Conservation (phyloP, 1,140 invertebrate genomes). For the Pentalonia nigronervosa region DNA sequence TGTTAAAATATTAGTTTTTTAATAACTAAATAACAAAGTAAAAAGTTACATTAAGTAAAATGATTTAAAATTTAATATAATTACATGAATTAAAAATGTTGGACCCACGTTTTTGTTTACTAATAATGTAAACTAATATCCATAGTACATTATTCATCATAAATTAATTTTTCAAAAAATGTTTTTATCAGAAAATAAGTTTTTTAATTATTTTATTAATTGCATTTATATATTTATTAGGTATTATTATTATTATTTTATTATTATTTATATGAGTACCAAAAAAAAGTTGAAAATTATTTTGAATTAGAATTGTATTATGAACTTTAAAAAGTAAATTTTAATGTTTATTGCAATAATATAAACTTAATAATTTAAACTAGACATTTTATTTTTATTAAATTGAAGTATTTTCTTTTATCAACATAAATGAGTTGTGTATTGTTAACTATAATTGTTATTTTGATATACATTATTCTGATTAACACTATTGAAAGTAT, state of each 20-base stretch:
- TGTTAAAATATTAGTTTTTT: not conserved
- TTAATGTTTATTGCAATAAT: not conserved
- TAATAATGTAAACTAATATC: not conserved
- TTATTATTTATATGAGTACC: not conserved
- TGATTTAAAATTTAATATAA: not conserved
- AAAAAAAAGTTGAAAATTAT: not conserved
- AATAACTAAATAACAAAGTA: not conserved
- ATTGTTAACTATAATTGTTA: conserved; percentile 21
- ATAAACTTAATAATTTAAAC: not conserved
- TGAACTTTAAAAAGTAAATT: not conserved
- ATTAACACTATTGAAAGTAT: not conserved
- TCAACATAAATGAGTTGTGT: not conserved
- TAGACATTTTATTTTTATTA: conserved; percentile 4
- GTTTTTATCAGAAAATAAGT: not conserved
- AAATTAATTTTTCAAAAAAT: not conserved
- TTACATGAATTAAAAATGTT: not conserved
- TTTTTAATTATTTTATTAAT: not conserved
- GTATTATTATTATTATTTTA: conserved; percentile 2
- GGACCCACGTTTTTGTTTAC: not conserved
- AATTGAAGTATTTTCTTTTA: not conserved
- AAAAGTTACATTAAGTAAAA: not conserved
- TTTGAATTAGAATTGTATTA: not conserved
- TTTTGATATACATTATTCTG: not conserved
- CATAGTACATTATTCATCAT: not conserved
- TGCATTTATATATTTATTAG: not conserved